These are phyloP conservation scores for Molorchus minor DNA, from an alignment of 2,888 invertebrate genomes.

Conservation along the genomic window DNA sequence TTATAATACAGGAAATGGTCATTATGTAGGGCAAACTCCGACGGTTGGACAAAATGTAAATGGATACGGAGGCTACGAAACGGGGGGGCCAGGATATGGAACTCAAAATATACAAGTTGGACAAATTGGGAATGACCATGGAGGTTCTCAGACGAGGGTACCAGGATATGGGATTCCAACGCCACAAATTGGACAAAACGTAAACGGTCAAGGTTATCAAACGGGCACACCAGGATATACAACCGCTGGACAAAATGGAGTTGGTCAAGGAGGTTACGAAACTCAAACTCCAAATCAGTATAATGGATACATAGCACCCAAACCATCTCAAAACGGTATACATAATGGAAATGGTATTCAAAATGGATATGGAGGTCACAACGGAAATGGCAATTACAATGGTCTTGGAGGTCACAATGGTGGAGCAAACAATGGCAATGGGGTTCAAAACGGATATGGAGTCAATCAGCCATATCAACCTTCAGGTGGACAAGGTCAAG, in stretches of 20 bases:
- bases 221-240: background rate
- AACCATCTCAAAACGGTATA: background rate
- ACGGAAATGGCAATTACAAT: too few relatives aligned
- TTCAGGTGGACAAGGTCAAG: too few relatives aligned
- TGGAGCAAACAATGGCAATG: background rate
- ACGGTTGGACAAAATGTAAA: background rate
- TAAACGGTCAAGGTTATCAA: too few relatives aligned
- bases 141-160: background rate
- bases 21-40: background rate
- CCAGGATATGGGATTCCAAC: background rate
- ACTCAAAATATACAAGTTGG: background rate
- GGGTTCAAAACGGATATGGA: background rate
- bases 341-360: too few relatives aligned
- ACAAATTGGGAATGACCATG: background rate
- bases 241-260: background rate
- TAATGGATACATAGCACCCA: background rate
- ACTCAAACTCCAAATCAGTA: background rate
- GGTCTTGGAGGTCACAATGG: background rate
- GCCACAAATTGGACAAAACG: too few relatives aligned
- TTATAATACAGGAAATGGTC: background rate
- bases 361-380: background rate
- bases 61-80: background rate
- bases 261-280: background rate
- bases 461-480: too few relatives aligned
- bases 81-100: background rate